Evolutionary conservation across 2,888 invertebrate species (phyloP), one percentile per base, ranked within the genome.

Genomic region (Teleiodes luculella): DNA sequence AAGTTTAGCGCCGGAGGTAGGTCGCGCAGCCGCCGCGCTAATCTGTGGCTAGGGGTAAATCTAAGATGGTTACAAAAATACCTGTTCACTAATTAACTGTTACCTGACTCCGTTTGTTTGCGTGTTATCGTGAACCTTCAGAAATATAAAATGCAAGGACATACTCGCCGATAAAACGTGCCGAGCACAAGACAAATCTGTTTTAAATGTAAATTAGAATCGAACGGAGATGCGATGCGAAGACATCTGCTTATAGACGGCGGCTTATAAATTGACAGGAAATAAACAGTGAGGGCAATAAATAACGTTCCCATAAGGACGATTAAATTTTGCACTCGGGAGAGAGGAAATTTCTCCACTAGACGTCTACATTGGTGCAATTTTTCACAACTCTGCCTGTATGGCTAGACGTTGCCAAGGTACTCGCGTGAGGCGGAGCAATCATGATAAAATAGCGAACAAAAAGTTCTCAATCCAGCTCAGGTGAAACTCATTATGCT

Each of bases 311-410:
- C 70, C 71, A 64, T 74, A 70, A 70, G 75, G 64, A 66, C 75
- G 75, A 82, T 82, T 81, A 80, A 80, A 79, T 81, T 80, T 78
- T 78, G 79, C 75, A 74, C 76, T 72, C 69, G 62, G 58, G 66
- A 66, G 70, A 64, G 69, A 69, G 69, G 66, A 67, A 75, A 76
- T 79, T 73, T 70, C 70, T 72, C 62, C 69, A 65, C 72, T 74
- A 68, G 72, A 81, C 75, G 79, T 81, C 80, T 81, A 77, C 73
- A 80, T 82, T 71, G 70, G 64, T 69, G 78, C 70, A 75, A 83
- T 84, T 82, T 85, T 83, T 83, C 80, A 80, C 76, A 64, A 71
- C 72, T 70, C 67, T 63, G 65, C 70, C 67, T 63, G 65, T 66
- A 67, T 67, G 65, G 64, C 61, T 53, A 60, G 61, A 43, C 30